phyloP scores from a whole-genome alignment of 2,113 vertebrate species.

The Recurvirostra avosetta region DNA sequence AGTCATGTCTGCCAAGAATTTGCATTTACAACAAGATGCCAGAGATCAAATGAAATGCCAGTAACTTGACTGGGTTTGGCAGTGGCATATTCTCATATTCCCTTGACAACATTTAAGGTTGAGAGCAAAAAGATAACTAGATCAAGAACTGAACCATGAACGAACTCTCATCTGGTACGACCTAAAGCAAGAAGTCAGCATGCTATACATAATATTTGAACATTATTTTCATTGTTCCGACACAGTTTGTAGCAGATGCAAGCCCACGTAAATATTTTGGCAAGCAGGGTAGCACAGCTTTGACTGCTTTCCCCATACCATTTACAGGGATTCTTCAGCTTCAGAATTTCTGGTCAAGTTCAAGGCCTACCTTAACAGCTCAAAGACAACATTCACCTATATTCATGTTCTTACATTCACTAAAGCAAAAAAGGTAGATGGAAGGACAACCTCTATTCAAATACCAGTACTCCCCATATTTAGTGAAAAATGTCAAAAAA shows the following conservation, averaged over 20 bases:
- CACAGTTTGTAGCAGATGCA: not conserved
- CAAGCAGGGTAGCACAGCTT: not conserved
- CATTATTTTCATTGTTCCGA: not conserved
- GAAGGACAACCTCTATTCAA: not conserved
- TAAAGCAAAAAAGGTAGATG: not conserved
- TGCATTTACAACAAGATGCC: not conserved
- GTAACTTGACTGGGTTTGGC: not conserved
- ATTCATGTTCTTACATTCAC: not conserved
- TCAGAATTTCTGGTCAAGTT: not conserved
- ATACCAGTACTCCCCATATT: not conserved
- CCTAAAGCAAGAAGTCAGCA: not conserved
- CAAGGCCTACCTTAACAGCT: not conserved
- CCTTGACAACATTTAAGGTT: not conserved
- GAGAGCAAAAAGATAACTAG: not conserved
- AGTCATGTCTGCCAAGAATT: not conserved
- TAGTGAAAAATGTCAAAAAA: not conserved
- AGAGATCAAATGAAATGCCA: slow-evolving; percentile 3
- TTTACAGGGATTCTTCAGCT: not conserved
- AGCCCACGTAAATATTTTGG: not conserved
- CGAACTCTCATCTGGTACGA: not conserved
- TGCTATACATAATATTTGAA: not conserved
- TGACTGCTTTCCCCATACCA: not conserved
- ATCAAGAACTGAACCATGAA: not conserved
- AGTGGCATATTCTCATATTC: not conserved
- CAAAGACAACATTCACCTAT: not conserved